These are phyloP conservation scores for Dendrolimus punctatus DNA, from an alignment of 1,140 invertebrate genomes.

Conservation along the genomic window DNA sequence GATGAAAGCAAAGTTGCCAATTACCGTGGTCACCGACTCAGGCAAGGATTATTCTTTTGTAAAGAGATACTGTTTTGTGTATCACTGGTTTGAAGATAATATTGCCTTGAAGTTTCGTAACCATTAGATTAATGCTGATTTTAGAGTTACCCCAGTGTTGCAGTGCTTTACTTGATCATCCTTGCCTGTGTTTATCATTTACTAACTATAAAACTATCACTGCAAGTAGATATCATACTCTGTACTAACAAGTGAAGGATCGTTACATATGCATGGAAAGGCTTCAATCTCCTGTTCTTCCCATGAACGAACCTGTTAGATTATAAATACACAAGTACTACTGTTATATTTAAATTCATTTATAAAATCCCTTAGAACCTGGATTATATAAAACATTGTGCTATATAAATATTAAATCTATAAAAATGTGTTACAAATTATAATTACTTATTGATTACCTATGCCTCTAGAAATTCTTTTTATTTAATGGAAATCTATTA, in stretches of 20 bases:
- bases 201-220: constrained; percentile 63
- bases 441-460: no score
- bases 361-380: no score
- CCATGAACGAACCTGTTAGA: not conserved
- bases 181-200: constrained; percentile 72
- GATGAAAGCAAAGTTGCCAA: constrained; percentile 88
- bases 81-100: constrained; percentile 66
- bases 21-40: constrained; percentile 74
- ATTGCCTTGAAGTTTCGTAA: constrained; percentile 61
- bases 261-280: constrained; percentile 50
- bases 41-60: constrained; percentile 75
- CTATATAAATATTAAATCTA: no score
- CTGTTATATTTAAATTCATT: no score
- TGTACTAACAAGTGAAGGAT: constrained; percentile 48
- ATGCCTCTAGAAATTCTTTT: no score
- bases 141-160: constrained; percentile 60
- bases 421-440: no score
- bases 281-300: constrained; percentile 30
- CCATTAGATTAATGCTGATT: constrained; percentile 63
- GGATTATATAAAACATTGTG: no score
- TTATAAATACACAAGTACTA: no score
- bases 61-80: constrained; percentile 68
- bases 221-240: constrained; percentile 53
- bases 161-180: constrained; percentile 73
- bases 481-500: no score